Evolutionary conservation across 2,888 invertebrate species (phyloP), one percentile per base, ranked within the genome.

Genomic region (Antheraea assamensis): DNA sequence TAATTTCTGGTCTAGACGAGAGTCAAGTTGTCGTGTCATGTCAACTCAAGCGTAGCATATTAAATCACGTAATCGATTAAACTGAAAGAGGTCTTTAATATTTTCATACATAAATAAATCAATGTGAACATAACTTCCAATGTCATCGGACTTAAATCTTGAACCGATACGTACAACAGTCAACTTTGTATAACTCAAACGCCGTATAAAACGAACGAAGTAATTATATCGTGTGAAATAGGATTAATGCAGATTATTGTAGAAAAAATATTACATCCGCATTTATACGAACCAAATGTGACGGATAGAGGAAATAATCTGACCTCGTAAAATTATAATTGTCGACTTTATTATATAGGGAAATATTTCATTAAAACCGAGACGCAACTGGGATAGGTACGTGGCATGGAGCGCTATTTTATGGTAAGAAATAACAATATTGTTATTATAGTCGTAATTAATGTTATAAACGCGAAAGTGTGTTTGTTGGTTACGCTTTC

Each of bases 261-360:
- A 58, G 58, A 24, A 27, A 24, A 58, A 58, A 21, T 24, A 58
- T 58, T 58, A 24, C 30, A 27, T 5, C 61, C 61, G 30, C 61
- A 64, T 64, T 64, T 64, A 64, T 30, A 5, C 27, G 61, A 30
- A 30, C 61, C 30, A 30, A 64, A 30, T 64, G 61, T 27, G 30
- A 30, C 61, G 27, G 17, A 64, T 30, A 64, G 2, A 64, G 61
- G 61, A 64, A 64, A 64, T 64, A 30, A 30, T 64, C 7, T 64
- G 27, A 64, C 27, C 61, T 64, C 58, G 58, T 58, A 58, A 58
- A 24, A 64, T 64, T 30, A 30, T 30, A 64, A 64, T 61, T 30
- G 61, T 30, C 61, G 17, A 64, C 27, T 64, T 64, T 64, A 64
- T 64, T 64, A 64, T 64, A 64, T 61, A 61, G n/a, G n/a, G n/a